phyloP scores from a whole-genome alignment of 2,113 vertebrate species.

The Phoxinus phoxinus region DNA sequence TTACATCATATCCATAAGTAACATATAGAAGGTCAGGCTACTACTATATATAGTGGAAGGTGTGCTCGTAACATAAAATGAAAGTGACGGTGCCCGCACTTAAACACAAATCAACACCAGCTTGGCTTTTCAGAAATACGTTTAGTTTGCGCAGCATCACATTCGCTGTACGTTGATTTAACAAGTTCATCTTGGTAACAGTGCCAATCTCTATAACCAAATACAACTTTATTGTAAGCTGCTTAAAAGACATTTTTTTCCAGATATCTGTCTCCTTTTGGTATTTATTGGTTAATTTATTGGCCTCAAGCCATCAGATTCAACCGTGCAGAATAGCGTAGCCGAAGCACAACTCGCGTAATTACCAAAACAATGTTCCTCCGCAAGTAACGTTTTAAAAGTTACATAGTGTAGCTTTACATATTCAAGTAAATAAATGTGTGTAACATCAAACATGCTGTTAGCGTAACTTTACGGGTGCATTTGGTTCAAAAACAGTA shows the following conservation, averaged over 20 bases:
- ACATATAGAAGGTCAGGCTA: not conserved
- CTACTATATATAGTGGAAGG: not conserved
- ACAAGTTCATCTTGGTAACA: not conserved
- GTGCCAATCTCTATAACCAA: not conserved
- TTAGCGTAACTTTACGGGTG: not conserved
- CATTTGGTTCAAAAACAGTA: not conserved
- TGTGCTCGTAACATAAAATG: not conserved
- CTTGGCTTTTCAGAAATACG: not conserved
- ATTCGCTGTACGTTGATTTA: not conserved
- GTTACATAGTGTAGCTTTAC: conserved; percentile 25
- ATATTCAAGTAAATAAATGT: conserved; percentile 5
- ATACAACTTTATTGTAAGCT: not conserved
- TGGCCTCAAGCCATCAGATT: not conserved
- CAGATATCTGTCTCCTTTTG: not conserved
- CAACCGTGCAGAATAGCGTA: not conserved
- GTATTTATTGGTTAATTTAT: not conserved
- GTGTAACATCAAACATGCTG: conserved; percentile 3
- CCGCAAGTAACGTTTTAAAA: not conserved
- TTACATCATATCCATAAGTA: not conserved
- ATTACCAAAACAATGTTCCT: not conserved
- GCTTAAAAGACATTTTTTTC: not conserved
- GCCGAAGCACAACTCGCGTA: not conserved
- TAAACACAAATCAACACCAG: not conserved
- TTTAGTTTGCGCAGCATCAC: not conserved
- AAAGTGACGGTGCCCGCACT: not conserved